These are phyloP conservation scores for Pemphredon lugubris DNA, from an alignment of 2,888 invertebrate species.

Conservation along the genomic window DNA sequence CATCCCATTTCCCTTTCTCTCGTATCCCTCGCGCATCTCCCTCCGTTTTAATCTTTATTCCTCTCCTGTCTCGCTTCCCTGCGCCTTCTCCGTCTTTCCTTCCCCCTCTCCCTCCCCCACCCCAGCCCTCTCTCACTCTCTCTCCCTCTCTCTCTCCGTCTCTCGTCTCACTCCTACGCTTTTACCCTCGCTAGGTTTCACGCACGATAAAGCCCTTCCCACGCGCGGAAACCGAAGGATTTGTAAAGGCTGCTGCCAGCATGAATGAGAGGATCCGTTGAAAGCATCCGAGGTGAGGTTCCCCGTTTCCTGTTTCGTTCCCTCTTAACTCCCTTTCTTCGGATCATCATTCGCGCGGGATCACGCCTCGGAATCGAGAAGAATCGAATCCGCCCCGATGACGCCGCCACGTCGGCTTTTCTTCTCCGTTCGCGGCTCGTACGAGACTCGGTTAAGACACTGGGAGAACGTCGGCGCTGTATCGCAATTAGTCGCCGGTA, in stretches of 20 bases:
- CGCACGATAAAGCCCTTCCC: slow-evolving; percentile 53
- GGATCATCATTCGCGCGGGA: background rate
- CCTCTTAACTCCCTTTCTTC: slow-evolving; percentile 27
- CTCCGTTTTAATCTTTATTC: background rate
- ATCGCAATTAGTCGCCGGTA: slow-evolving; percentile 28
- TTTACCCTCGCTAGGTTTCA: slow-evolving; percentile 23
- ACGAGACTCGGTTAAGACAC: slow-evolving; percentile 6
- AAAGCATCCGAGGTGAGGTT: slow-evolving; percentile 28
- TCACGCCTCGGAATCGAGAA: background rate
- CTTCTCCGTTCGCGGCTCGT: background rate
- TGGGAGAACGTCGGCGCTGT: slow-evolving; percentile 6
- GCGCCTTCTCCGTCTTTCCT: slow-evolving; percentile 2
- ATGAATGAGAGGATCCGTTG: slow-evolving; percentile 52
- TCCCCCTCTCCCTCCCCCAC: slow-evolving; percentile 2
- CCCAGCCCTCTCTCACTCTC: slow-evolving; percentile 2
- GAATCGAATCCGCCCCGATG: background rate
- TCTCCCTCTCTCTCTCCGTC: slow-evolving; percentile 18
- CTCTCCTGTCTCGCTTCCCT: background rate
- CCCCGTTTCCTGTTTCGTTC: slow-evolving; percentile 42
- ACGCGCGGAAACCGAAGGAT: slow-evolving; percentile 52
- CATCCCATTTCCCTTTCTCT: slow-evolving; percentile 23
- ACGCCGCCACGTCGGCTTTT: background rate
- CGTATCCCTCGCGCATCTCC: slow-evolving; percentile 29
- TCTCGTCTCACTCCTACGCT: slow-evolving; percentile 19
- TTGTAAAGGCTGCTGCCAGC: slow-evolving; percentile 59